These are phyloP conservation scores for Diachrysia chrysitis DNA, from an alignment of 2,888 invertebrate species.

Conservation along the genomic window DNA sequence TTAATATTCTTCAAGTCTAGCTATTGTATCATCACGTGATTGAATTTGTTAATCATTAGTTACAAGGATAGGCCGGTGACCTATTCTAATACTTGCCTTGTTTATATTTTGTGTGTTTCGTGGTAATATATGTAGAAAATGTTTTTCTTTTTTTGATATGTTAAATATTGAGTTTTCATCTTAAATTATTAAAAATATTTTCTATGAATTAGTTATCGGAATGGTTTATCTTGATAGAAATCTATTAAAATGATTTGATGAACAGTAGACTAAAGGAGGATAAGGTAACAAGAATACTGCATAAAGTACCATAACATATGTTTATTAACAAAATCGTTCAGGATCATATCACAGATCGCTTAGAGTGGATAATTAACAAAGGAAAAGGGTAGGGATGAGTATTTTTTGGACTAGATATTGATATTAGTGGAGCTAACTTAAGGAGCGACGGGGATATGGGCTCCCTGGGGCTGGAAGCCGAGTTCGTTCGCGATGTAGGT, in stretches of 20 bases:
- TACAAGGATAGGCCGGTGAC: neutral
- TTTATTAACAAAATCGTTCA: slow-evolving; percentile 75
- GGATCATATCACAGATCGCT: slow-evolving; percentile 86
- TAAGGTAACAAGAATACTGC: slow-evolving; percentile 48
- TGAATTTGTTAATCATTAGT: slow-evolving; percentile 5
- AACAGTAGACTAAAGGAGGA: neutral
- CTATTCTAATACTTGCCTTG: neutral
- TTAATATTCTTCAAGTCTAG: slow-evolving; percentile 37
- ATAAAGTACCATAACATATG: slow-evolving; percentile 71
- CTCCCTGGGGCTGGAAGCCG: slow-evolving; percentile 87
- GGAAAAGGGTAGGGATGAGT: slow-evolving; percentile 66
- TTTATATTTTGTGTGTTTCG: neutral
- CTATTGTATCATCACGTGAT: slow-evolving; percentile 25
- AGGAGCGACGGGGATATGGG: slow-evolving; percentile 70
- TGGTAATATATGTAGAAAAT: neutral
- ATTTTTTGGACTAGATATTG: slow-evolving; percentile 79
- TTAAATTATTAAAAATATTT: no score
- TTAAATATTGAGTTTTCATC: no score
- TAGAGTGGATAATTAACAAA: slow-evolving; percentile 69
- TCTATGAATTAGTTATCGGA: no score
- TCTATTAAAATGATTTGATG: no score
- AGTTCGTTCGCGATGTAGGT: slow-evolving; percentile 86
- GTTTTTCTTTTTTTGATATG: no score
- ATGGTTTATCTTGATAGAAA: no score
- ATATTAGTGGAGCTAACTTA: slow-evolving; percentile 56